A percentile compares a stretch with the other conserved stretches of the same genome.
Conservation (phyloP, 2,113 vertebrate genomes). For the Nicator chloris region DNA sequence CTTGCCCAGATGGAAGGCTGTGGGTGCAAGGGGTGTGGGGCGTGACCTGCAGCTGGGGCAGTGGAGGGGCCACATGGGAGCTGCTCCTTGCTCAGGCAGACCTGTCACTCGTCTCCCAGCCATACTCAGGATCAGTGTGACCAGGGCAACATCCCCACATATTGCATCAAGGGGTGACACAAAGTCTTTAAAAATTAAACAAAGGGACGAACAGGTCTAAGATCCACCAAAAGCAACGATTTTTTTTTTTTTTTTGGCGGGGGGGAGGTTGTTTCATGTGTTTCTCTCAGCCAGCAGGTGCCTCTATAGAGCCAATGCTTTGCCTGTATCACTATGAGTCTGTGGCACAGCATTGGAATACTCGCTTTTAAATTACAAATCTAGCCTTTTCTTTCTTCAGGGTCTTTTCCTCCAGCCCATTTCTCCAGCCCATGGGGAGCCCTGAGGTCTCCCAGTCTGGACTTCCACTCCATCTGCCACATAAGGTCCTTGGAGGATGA, state of each 20-base stretch:
- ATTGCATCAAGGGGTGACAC: background rate
- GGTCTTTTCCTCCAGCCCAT: background rate
- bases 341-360: conserved; percentile 21
- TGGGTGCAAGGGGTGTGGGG: background rate
- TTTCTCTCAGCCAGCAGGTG: conserved; percentile 66
- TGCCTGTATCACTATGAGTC: background rate
- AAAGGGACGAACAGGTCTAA: background rate
- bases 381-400: background rate
- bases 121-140: background rate
- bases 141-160: background rate
- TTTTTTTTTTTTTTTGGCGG: background rate
- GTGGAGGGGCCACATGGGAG: rapidly evolving
- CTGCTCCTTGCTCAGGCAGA: background rate
- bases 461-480: background rate
- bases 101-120: background rate
- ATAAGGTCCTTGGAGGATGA: background rate
- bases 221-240: background rate
- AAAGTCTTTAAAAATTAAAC: background rate
- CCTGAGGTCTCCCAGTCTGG: background rate
- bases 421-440: background rate
- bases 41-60: background rate
- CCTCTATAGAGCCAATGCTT: conserved; percentile 53
- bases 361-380: conserved; percentile 1
- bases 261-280: background rate
- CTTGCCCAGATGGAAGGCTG: background rate